A percentile compares a stretch with the other conserved stretches of the same genome.
These are phyloP conservation scores for Poecile atricapillus DNA, from an alignment of 2,113 vertebrate species.

Conservation along the genomic window DNA sequence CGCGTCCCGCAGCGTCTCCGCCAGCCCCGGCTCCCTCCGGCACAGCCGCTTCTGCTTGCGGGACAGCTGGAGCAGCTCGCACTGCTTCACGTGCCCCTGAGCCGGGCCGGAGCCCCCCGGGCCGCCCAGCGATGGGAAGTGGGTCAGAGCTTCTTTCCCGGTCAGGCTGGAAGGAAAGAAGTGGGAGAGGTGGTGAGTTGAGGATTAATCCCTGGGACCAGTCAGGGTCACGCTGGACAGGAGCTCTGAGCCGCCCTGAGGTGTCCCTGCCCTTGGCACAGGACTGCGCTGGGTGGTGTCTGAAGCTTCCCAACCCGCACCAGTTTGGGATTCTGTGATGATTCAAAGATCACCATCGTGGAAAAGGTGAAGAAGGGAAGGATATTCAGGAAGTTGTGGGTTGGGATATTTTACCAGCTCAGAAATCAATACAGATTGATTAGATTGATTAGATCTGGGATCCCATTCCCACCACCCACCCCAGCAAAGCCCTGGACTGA, in stretches of 20 bases:
- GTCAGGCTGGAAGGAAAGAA: conserved; percentile 79
- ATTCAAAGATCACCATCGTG: too few species aligned
- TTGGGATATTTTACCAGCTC: not conserved
- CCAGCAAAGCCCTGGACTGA: not conserved
- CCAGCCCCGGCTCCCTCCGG: conserved; percentile 89
- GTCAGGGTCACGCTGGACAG: fast-evolving
- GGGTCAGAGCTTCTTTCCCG: conserved; percentile 87
- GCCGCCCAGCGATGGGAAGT: conserved; percentile 77
- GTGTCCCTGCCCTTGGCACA: not conserved
- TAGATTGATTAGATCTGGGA: not conserved
- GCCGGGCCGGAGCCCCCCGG: conserved; percentile 67
- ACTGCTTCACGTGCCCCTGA: conserved; percentile 90
- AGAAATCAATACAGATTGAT: not conserved
- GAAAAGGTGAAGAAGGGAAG: not conserved
- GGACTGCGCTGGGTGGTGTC: not conserved
- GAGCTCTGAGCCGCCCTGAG: not conserved
- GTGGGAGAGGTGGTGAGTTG: not conserved
- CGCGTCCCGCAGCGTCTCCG: conserved; percentile 90
- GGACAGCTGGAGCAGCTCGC: conserved; percentile 89
- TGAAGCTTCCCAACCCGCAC: not conserved
- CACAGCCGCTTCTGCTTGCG: conserved; percentile 90
- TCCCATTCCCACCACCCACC: not conserved
- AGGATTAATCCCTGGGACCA: too few species aligned
- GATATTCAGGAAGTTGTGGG: not conserved
- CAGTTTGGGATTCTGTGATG: not conserved